phyloP scores from a whole-genome alignment of 2,888 invertebrate species.

The Metallyticus violacea region DNA sequence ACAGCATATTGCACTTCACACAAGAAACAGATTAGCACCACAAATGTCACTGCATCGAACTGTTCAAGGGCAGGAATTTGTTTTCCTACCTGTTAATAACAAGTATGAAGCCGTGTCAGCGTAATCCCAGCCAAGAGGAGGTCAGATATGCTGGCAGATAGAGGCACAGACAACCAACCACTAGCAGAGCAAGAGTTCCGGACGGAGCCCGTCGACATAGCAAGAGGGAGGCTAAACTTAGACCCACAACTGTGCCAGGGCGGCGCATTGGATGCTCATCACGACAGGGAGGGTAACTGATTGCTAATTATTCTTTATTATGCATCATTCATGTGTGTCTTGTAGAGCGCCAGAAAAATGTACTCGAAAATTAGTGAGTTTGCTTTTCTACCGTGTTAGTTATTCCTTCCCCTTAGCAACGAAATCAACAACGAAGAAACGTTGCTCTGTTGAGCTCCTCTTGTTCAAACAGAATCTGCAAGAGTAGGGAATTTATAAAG shows the following conservation, averaged over 20 bases:
- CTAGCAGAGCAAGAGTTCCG: not conserved
- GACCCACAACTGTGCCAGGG: not conserved
- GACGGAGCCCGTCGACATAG: not conserved
- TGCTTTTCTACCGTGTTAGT: not conserved
- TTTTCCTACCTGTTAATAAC: not conserved
- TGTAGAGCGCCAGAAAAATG: too few relatives aligned
- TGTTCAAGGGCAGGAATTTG: not conserved
- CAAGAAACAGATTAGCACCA: not conserved
- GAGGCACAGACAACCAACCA: not conserved
- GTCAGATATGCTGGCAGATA: not conserved
- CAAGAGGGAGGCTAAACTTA: not conserved
- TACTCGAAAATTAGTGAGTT: too few relatives aligned
- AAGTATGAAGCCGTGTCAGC: not conserved
- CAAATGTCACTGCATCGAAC: too few relatives aligned
- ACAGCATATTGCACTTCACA: too few relatives aligned
- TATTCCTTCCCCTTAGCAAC: not conserved
- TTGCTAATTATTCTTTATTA: not conserved
- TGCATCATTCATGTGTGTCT: not conserved
- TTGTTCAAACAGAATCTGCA: not conserved
- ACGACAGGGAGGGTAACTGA: not conserved
- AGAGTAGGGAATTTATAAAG: too few relatives aligned
- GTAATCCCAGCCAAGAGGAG: not conserved
- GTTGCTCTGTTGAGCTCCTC: not conserved
- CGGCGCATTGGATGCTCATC: not conserved
- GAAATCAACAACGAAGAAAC: not conserved